Conservation (phyloP, 2,888 invertebrate genomes). For the Apodemia zela region DNA sequence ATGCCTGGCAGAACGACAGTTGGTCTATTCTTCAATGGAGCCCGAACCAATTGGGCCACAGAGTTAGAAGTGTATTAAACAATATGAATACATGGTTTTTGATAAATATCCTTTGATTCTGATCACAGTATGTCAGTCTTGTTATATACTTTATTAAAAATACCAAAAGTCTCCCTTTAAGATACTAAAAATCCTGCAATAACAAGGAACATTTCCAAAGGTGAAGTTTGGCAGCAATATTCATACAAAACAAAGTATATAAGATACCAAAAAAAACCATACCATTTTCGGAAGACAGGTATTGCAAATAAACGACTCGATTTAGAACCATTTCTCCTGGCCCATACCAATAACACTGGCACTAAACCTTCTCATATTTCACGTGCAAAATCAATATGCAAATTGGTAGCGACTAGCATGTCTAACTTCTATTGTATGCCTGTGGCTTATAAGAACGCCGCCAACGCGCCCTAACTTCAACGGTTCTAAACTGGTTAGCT, state of each 20-base stretch:
- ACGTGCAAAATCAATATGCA: slow-evolving; percentile 55
- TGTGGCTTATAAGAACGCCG: slow-evolving; percentile 42
- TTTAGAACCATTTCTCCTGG: slow-evolving; percentile 12
- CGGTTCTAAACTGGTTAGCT: slow-evolving; percentile 51
- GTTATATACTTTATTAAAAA: too few species aligned
- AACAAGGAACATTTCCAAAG: too few species aligned
- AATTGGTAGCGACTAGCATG: slow-evolving; percentile 51
- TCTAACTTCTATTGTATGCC: slow-evolving; percentile 43
- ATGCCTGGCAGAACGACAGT: too few species aligned
- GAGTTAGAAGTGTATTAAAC: too few species aligned
- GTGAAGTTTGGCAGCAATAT: neutral
- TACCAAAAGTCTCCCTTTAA: too few species aligned
- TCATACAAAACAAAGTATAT: neutral
- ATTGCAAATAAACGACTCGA: slow-evolving; percentile 12
- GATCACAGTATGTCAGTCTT: too few species aligned
- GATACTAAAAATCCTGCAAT: too few species aligned
- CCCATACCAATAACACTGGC: slow-evolving; percentile 22
- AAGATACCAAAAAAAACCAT: neutral
- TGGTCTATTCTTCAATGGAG: too few species aligned
- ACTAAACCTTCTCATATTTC: slow-evolving; percentile 40
- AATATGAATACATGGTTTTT: too few species aligned
- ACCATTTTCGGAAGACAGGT: neutral
- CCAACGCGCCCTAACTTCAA: slow-evolving; percentile 58
- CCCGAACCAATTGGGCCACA: too few species aligned
- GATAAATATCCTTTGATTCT: too few species aligned